These are phyloP conservation scores for Thaumetopoea pityocampa DNA, from an alignment of 1,140 invertebrate species.

Conservation along the genomic window DNA sequence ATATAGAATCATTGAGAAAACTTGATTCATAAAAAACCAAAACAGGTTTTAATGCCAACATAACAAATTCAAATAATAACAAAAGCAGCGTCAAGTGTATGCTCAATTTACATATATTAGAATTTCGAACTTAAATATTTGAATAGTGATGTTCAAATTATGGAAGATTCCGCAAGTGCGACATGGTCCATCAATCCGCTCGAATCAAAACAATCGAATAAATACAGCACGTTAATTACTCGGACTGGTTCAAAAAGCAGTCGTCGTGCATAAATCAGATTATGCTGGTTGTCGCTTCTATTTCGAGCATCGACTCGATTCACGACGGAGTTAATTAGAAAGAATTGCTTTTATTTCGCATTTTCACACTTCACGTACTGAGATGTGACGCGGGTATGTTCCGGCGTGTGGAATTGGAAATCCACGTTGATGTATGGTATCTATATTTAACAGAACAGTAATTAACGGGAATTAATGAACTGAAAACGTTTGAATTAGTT, in stretches of 20 bases:
- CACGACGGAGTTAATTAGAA: conserved; percentile 69
- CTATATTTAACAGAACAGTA: conserved; percentile 26
- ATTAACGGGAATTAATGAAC: conserved; percentile 24
- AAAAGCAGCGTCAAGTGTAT: conserved; percentile 15
- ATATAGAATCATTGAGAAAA: conserved; percentile 5
- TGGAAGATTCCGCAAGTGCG: conserved; percentile 37
- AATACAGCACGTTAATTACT: conserved; percentile 69
- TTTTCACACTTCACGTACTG: conserved; percentile 57
- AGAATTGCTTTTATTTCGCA: conserved; percentile 74
- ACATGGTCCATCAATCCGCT: conserved; percentile 45
- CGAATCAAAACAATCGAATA: conserved; percentile 70
- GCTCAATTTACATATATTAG: conserved; percentile 12
- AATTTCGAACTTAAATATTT: conserved; percentile 9
- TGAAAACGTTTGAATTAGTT: conserved; percentile 9
- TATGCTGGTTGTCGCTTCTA: conserved; percentile 45
- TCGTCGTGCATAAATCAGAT: conserved; percentile 62
- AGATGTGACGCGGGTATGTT: conserved; percentile 54
- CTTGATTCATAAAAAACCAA: conserved; percentile 8
- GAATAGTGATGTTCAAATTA: conserved; percentile 10
- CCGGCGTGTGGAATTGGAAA: conserved; percentile 33
- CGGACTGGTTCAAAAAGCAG: conserved; percentile 53
- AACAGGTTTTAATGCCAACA: conserved; percentile 12
- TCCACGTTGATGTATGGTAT: conserved; percentile 41
- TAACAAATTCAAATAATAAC: conserved; percentile 8
- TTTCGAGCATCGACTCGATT: conserved; percentile 55